A percentile compares a stretch with the other conserved stretches of the same genome.
phyloP scores from a whole-genome alignment of 2,888 invertebrate species.

The Calameuta pallipes region DNA sequence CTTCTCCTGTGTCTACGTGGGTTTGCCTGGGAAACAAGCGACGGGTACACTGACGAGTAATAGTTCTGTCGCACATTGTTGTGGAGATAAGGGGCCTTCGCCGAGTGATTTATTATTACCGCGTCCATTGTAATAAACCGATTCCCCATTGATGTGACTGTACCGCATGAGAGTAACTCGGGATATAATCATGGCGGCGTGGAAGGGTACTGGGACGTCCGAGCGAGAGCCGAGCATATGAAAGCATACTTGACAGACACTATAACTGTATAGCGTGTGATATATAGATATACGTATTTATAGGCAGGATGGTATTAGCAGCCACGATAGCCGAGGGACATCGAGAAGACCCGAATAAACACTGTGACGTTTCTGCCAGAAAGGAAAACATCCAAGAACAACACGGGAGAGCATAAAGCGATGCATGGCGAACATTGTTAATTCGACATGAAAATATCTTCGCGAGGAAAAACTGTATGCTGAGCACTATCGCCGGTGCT shows the following conservation, averaged over 20 bases:
- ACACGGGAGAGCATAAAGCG: not conserved
- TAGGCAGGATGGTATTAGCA: not conserved
- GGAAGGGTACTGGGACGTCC: not conserved
- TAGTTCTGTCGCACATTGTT: constrained; percentile 39
- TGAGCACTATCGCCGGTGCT: not conserved
- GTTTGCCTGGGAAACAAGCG: constrained; percentile 19
- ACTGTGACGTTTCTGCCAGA: not conserved
- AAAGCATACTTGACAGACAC: not conserved
- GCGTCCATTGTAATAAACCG: constrained; percentile 46
- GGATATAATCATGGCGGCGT: constrained; percentile 1
- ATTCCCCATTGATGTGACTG: constrained; percentile 47
- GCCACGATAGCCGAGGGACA: not conserved
- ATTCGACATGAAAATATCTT: not conserved
- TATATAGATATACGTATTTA: not conserved
- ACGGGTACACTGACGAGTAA: constrained; percentile 37
- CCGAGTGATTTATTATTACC: constrained; percentile 32
- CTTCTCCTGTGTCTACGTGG: constrained; percentile 24
- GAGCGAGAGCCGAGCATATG: not conserved
- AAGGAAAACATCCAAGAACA: not conserved
- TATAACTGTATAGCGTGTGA: not conserved
- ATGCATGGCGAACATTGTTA: not conserved
- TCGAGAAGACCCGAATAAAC: not conserved
- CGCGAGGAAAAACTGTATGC: not conserved
- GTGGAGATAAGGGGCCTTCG: constrained; percentile 18
- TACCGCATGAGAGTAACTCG: constrained; percentile 13